A percentile compares a stretch with the other conserved stretches of the same genome.
phyloP scores from a whole-genome alignment of 2,888 invertebrate genomes.

The Leptarthrus brevirostris region DNA sequence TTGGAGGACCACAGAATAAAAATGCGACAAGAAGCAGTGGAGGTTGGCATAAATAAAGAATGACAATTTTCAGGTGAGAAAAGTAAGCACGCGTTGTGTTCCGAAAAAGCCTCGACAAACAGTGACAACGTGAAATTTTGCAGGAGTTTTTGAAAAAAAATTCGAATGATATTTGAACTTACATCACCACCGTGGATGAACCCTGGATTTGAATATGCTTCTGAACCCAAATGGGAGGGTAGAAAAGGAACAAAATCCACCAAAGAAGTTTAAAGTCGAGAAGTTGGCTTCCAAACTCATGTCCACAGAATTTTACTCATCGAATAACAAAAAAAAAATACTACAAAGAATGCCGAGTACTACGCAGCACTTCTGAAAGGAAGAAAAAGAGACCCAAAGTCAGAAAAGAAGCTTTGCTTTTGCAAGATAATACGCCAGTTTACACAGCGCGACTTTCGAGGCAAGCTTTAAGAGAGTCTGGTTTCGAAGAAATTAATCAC shows the following conservation, averaged over 20 bases:
- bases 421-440: slow-evolving; percentile 3
- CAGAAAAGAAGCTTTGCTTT: neutral
- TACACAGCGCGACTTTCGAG: neutral
- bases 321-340: neutral
- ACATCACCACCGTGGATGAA: neutral
- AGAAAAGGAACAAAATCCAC: neutral
- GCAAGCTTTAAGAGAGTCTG: too few species aligned
- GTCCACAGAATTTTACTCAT: neutral
- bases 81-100: neutral
- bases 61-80: slow-evolving; percentile 3
- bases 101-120: slow-evolving; percentile 22
- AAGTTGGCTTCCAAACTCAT: slow-evolving; percentile 9
- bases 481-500: neutral
- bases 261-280: slow-evolving; percentile 17
- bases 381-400: slow-evolving; percentile 16
- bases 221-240: too few species aligned
- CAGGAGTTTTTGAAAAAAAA: slow-evolving; percentile 11
- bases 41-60: neutral
- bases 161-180: neutral
- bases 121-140: neutral
- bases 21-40: slow-evolving; percentile 14
- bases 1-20: slow-evolving; percentile 12
- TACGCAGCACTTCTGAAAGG: neutral
- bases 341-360: neutral
- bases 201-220: too few species aligned